A percentile compares a stretch with the other conserved stretches of the same genome.
Conservation (phyloP, 1,140 invertebrate species). For the Brachystomella parvula region DNA sequence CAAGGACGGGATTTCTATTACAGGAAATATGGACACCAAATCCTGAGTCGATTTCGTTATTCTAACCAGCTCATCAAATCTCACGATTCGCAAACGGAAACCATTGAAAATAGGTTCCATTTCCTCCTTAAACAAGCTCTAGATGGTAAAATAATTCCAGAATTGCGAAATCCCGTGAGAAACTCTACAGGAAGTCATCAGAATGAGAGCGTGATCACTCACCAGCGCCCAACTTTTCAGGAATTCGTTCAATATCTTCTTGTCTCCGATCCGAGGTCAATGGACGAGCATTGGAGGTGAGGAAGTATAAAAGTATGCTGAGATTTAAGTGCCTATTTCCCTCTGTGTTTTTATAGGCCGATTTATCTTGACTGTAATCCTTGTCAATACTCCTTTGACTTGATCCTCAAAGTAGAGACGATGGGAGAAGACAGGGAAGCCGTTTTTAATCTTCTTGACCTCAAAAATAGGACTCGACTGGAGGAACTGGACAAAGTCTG, state of each 20-base stretch:
- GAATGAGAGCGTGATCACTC: neutral
- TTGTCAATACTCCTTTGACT: constrained; percentile 39
- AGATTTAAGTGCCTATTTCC: no score
- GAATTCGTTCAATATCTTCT: constrained; percentile 42
- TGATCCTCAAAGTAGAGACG: constrained; percentile 39
- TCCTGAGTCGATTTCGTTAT: constrained; percentile 14
- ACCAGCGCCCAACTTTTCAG: constrained; percentile 34
- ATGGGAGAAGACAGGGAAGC: constrained; percentile 28
- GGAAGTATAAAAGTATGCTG: no score
- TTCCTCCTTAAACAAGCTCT: neutral
- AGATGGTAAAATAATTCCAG: constrained; percentile 6
- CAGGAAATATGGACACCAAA: constrained; percentile 21
- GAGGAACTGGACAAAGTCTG: constrained; percentile 22
- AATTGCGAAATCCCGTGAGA: neutral
- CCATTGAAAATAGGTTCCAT: neutral
- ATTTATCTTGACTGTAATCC: constrained; percentile 45
- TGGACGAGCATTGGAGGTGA: constrained; percentile 48
- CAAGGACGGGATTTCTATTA: constrained; percentile 28
- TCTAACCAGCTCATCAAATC: neutral
- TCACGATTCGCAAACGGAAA: neutral
- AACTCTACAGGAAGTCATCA: neutral
- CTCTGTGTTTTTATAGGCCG: constrained; percentile 32
- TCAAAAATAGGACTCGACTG: neutral
- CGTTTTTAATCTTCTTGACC: constrained; percentile 15
- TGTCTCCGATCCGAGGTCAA: constrained; percentile 41